Conservation (phyloP, 2,113 vertebrate species). For the Oophaga pumilio region DNA sequence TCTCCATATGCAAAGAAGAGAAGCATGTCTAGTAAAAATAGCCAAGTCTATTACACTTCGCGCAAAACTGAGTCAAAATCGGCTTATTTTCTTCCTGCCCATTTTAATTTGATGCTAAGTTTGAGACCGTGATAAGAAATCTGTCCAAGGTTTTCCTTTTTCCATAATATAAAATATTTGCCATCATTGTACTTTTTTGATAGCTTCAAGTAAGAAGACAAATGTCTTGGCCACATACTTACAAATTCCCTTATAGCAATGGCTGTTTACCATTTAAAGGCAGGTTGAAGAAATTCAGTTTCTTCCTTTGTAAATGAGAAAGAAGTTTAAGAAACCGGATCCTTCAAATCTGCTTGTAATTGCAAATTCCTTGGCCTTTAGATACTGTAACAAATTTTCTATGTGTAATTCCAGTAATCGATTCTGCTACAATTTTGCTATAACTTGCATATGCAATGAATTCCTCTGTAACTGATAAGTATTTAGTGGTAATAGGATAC, state of each 20-base stretch:
- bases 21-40: too few species aligned
- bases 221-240: too few species aligned
- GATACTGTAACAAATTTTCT: slow-evolving; percentile 46
- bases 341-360: slow-evolving; percentile 42
- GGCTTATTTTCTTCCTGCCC: too few species aligned
- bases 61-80: too few species aligned
- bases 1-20: too few species aligned
- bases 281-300: neutral
- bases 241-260: neutral
- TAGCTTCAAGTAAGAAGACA: too few species aligned
- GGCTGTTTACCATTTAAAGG: neutral
- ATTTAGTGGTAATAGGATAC: slow-evolving; percentile 40
- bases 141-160: neutral
- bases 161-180: neutral
- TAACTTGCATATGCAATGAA: slow-evolving; percentile 26
- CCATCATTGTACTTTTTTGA: too few species aligned
- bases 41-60: too few species aligned
- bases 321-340: slow-evolving; percentile 36
- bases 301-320: neutral
- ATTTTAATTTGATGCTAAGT: too few species aligned
- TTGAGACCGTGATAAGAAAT: too few species aligned
- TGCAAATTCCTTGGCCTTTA: slow-evolving; percentile 46
- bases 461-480: slow-evolving; percentile 37
- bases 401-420: slow-evolving; percentile 41
- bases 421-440: slow-evolving; percentile 39